Evolutionary conservation across 92 coral and sea anemone genomes (phyloP).

Genomic region (Heliopora coerulea): DNA sequence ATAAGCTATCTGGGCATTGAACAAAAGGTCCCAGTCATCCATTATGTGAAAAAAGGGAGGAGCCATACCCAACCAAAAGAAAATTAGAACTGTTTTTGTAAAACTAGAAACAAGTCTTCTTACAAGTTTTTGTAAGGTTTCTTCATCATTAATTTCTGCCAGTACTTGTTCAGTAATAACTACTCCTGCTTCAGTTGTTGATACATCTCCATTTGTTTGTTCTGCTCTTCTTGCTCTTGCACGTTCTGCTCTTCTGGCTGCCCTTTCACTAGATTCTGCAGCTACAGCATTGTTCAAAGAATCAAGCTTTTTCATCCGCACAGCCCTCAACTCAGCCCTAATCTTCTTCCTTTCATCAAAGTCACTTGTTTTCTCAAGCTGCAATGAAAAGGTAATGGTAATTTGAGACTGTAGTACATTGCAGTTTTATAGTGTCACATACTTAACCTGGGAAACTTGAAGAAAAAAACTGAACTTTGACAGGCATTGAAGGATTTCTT

Average conservation of each 20-base stretch:
- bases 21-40: too few species aligned
- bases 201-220: background rate
- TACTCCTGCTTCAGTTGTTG: slow-evolving; percentile 8
- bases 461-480: too few species aligned
- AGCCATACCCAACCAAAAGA: too few species aligned
- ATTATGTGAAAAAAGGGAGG: too few species aligned
- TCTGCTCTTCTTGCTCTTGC: slow-evolving; percentile 27
- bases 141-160: slow-evolving; percentile 81
- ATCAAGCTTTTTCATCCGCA: slow-evolving; percentile 81
- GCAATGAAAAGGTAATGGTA: slow-evolving; percentile 1
- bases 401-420: too few species aligned
- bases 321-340: slow-evolving; percentile 73
- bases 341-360: slow-evolving; percentile 84
- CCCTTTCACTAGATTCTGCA: slow-evolving; percentile 28
- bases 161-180: slow-evolving; percentile 66
- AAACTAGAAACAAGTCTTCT: too few species aligned
- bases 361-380: slow-evolving; percentile 88
- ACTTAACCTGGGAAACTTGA: too few species aligned
- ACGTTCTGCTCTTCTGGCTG: slow-evolving; percentile 36
- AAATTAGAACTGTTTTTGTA: too few species aligned
- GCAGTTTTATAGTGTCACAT: too few species aligned
- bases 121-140: slow-evolving; percentile 75
- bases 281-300: slow-evolving; percentile 62
- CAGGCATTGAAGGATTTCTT: too few species aligned
- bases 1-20: too few species aligned